Conservation (phyloP, 2,797 vertebrate species). For the Lepilemur septentrionalis region DNA sequence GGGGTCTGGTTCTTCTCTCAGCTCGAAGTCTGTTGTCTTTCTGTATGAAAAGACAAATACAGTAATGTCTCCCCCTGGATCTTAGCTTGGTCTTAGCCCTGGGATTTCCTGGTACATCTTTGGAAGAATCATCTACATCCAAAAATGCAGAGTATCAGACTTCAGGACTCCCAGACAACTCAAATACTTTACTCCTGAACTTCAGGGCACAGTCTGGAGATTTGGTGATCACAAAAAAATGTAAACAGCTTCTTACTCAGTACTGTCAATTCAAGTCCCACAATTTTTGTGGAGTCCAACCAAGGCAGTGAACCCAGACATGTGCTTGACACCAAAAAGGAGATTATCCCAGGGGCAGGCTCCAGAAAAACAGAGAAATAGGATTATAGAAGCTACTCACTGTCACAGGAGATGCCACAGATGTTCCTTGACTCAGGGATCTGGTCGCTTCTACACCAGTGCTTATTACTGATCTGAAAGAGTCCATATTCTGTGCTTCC, state of each 20-base stretch:
- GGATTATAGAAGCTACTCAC: constrained; percentile 55
- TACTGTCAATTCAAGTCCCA: background rate
- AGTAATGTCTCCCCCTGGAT: background rate
- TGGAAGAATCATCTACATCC: background rate
- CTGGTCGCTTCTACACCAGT: constrained; percentile 62
- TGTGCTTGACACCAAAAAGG: background rate
- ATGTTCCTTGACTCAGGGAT: constrained; percentile 47
- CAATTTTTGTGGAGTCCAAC: background rate
- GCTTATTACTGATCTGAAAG: constrained; percentile 74
- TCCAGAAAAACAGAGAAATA: background rate
- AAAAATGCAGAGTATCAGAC: background rate
- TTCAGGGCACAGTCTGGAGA: background rate
- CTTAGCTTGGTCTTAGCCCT: background rate
- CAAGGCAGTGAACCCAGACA: background rate
- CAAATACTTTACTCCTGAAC: background rate
- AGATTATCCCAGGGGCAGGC: background rate
- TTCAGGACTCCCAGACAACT: background rate
- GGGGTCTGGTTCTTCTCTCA: background rate
- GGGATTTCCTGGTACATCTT: background rate
- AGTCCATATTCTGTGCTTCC: constrained; percentile 68
- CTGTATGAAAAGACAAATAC: background rate
- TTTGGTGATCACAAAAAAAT: background rate
- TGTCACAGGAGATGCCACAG: constrained; percentile 64
- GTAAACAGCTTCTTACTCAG: background rate
- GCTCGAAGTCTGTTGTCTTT: background rate